Evolutionary conservation across 1,140 invertebrate species (phyloP).

Genomic region (Pantala flavescens): DNA sequence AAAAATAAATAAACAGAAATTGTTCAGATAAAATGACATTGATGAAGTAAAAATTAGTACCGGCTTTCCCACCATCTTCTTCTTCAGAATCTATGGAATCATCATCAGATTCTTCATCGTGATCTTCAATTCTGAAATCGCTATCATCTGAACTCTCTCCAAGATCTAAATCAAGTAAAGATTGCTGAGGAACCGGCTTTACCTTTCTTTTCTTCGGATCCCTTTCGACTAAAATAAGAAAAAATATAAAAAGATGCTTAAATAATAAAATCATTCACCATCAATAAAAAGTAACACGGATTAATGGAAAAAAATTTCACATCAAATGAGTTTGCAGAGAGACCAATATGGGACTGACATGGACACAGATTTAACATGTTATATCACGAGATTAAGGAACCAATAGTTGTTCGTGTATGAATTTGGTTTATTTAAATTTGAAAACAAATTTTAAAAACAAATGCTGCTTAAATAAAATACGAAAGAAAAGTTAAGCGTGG

Average conservation of each 20-base stretch:
- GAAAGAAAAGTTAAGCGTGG: no score
- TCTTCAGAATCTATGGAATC: constrained; percentile 43
- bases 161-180: constrained; percentile 71
- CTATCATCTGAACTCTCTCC: constrained; percentile 91
- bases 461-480: no score
- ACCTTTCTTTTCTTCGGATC: constrained; percentile 77
- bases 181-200: constrained; percentile 61
- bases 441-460: no score
- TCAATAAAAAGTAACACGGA: no score
- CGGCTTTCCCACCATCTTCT: constrained; percentile 32
- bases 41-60: not conserved
- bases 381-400: no score
- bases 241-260: not conserved
- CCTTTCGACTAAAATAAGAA: constrained; percentile 55
- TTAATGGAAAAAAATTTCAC: no score
- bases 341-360: no score
- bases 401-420: no score
- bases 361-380: no score
- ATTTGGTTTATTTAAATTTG: no score
- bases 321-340: no score
- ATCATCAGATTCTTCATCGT: constrained; percentile 64
- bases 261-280: no score
- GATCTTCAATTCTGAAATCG: constrained; percentile 86
- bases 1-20: constrained; percentile 16
- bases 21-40: not conserved